phyloP scores from a whole-genome alignment of 2,797 vertebrate species.

The Myotis vivesi region DNA sequence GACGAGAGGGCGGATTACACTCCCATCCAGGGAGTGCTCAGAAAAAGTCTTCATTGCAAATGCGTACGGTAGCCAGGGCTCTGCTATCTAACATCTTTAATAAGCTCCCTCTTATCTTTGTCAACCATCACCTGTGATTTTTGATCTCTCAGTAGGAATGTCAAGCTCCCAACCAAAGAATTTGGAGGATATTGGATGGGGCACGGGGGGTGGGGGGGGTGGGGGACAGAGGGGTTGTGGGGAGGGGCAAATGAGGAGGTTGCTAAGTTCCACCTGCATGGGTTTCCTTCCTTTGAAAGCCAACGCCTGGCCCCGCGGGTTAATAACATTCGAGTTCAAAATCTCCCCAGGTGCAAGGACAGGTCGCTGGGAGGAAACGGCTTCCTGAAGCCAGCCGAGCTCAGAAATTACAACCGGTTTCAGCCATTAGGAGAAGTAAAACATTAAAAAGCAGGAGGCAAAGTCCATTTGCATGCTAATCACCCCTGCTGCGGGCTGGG shows the following conservation, averaged over 20 bases:
- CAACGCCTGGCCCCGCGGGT: slow-evolving; percentile 77
- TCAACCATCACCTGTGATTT: neutral
- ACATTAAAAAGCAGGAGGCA: slow-evolving; percentile 86
- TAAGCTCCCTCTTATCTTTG: neutral
- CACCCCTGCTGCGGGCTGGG: slow-evolving; percentile 73
- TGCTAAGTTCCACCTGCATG: neutral
- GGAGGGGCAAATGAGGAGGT: neutral
- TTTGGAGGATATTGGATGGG: neutral
- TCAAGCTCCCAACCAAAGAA: slow-evolving; percentile 25
- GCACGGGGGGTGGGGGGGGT: no score
- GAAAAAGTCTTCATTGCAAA: neutral
- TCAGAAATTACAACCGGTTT: slow-evolving; percentile 85
- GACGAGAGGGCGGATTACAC: neutral
- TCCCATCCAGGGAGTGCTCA: neutral
- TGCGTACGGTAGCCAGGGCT: neutral
- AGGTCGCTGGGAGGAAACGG: slow-evolving; percentile 70
- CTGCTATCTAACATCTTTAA: neutral
- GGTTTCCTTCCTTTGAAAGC: neutral
- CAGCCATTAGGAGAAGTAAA: slow-evolving; percentile 87
- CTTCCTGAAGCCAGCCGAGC: slow-evolving; percentile 81
- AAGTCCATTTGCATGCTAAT: slow-evolving; percentile 86
- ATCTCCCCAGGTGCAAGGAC: slow-evolving; percentile 59
- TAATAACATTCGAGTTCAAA: slow-evolving; percentile 82
- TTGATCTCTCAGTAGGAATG: neutral
- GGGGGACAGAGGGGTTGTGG: rapidly evolving